These are phyloP conservation scores for Reticulitermes lucifugus DNA, from an alignment of 2,888 invertebrate genomes.

Conservation along the genomic window DNA sequence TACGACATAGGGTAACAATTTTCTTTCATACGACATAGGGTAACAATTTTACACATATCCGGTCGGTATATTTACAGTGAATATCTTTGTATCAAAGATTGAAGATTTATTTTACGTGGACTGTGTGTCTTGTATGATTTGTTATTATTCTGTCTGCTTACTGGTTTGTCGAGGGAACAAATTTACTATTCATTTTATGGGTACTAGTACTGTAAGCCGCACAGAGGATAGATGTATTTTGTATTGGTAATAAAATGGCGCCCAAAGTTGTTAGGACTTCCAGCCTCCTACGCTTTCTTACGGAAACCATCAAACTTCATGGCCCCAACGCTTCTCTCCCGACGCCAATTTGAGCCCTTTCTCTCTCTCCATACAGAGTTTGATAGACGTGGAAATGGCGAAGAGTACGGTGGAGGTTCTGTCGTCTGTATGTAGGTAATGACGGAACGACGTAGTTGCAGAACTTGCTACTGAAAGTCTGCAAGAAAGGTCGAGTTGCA, in stretches of 20 bases:
- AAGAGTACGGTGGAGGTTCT: neutral
- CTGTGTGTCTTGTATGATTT: too few relatives aligned
- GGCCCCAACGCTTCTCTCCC: neutral
- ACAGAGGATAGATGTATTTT: neutral
- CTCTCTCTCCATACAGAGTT: neutral
- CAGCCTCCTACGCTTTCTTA: neutral
- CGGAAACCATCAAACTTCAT: conserved; percentile 23
- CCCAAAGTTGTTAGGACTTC: neutral
- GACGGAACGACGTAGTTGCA: neutral
- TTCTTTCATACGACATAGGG: too few relatives aligned
- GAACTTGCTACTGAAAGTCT: neutral
- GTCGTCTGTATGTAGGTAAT: neutral
- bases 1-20: too few relatives aligned
- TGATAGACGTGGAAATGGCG: conserved; percentile 19
- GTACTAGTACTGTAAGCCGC: neutral
- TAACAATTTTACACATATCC: too few relatives aligned
- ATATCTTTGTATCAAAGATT: too few relatives aligned
- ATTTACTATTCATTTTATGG: too few relatives aligned
- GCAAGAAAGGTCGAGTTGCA: neutral
- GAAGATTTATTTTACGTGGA: too few relatives aligned
- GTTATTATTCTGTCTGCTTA: too few relatives aligned
- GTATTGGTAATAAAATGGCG: neutral
- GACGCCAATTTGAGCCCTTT: neutral
- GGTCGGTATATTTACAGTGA: too few relatives aligned
- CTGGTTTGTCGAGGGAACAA: too few relatives aligned